Evolutionary conservation across 2,888 invertebrate genomes (phyloP).

Genomic region (Agrochola lychnidis): DNA sequence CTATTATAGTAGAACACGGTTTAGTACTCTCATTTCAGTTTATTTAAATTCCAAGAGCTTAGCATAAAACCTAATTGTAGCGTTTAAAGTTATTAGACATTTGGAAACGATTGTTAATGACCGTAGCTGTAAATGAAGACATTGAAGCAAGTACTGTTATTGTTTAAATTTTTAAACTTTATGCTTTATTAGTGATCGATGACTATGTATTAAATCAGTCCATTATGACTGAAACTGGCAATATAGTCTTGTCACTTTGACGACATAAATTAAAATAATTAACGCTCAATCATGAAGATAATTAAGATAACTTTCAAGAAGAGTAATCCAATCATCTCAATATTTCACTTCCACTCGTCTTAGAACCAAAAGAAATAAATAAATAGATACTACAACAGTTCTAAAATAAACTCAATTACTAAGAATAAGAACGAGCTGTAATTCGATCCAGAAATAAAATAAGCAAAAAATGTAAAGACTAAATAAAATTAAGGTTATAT

Average conservation of each 20-base stretch:
- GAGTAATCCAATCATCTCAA: neutral
- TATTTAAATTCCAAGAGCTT: constrained; percentile 44
- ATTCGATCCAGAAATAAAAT: constrained; percentile 33
- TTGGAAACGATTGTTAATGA: neutral
- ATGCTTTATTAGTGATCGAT: too few relatives aligned
- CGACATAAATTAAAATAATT: constrained; percentile 19
- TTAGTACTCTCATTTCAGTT: constrained; percentile 53
- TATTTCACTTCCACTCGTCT: neutral
- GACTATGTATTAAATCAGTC: neutral
- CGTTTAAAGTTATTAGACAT: constrained; percentile 16
- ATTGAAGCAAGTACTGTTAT: neutral
- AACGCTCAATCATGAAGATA: constrained; percentile 23
- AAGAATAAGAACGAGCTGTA: constrained; percentile 34
- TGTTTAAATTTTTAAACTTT: neutral
- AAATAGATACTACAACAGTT: neutral
- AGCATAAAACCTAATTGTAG: constrained; percentile 29
- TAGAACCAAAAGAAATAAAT: constrained; percentile 11
- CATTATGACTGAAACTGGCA: neutral
- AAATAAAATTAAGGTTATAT: constrained; percentile 62
- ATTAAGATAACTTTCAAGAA: constrained; percentile 28
- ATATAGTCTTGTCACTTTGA: constrained; percentile 6
- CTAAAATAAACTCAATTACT: constrained; percentile 51
- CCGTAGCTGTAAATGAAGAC: constrained; percentile 11
- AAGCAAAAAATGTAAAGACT: constrained; percentile 55
- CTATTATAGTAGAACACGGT: constrained; percentile 52